Base-by-base conservation (phyloP, 2,113 vertebrate species). In the Anhinga rufa region DNA sequence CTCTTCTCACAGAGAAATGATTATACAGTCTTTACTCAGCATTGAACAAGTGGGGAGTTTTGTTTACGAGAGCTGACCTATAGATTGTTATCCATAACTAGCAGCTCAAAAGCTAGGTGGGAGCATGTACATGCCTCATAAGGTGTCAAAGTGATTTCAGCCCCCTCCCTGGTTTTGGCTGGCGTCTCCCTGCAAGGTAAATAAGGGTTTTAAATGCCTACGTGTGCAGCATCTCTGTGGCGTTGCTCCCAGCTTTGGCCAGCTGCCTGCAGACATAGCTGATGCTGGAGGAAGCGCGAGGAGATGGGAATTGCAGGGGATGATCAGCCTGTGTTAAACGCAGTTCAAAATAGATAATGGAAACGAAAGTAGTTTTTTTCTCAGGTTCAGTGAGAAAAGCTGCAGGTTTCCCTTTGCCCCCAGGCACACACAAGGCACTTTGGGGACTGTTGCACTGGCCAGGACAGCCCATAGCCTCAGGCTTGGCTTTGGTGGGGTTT, bases 331-430 rank as follows among this genome's bases (percentile, higher is more conserved):
- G 64, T 66, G 72, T 32, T 57, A 61, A 91, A 69, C 17, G 31
- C 64, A 16, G 51, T 44, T 83, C 46, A 46, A 88, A 80, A 81
- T 0, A 82, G 11, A 61, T 51, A 57, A 74, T 52, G 64, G 48
- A 80, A 76, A 90, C 1, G 0, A 79, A 88, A 66, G 16, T 49
- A 4, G 6, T 29, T 0, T 6, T 18, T 66, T 19, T 4, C 28
- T 77, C 49, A 40, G 62, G 25, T 44, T 9, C 6, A 49, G n/a
- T 26, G 19, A 57, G n/a, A 82, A 92, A 83, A 46, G 24, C 60
- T 82, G 54, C 71, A 83, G 24, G 34, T 69, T 68, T 29, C 61
- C 24, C 25, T 68, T 42, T 76, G 52, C 19, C 36, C 14, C 31
- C 31, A 9, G 44, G 52, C 25, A n/a, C 25, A 17, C 54, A 44